phyloP scores from a whole-genome alignment of 2,888 invertebrate species.

The Leptinotarsa rubiginosa region DNA sequence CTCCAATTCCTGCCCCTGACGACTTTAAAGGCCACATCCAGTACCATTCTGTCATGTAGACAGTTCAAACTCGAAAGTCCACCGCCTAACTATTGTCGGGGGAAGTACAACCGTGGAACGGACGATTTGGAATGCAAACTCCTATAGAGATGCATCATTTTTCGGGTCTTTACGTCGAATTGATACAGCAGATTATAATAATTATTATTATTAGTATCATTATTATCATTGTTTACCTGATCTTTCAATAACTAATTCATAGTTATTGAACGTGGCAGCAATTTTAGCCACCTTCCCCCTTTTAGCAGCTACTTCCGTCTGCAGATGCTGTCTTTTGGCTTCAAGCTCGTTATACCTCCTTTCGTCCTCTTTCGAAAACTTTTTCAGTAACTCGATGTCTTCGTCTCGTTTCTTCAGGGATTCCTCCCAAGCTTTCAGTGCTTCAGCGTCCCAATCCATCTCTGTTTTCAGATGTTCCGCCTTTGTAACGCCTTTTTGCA shows the following conservation, averaged over 20 bases:
- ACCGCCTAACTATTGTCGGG: no score
- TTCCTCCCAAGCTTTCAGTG: slow-evolving; percentile 78
- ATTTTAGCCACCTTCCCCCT: slow-evolving; percentile 66
- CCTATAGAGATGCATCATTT: no score
- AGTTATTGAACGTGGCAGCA: slow-evolving; percentile 68
- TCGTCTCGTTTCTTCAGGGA: slow-evolving; percentile 76
- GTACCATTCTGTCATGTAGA: no score
- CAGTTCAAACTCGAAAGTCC: no score
- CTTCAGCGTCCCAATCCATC: slow-evolving; percentile 77
- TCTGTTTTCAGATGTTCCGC: slow-evolving; percentile 75
- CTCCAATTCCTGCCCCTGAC: no score
- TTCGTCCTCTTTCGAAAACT: slow-evolving; percentile 78
- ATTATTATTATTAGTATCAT: no score
- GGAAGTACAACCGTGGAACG: no score
- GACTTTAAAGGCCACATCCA: no score
- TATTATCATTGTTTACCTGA: slow-evolving; percentile 50
- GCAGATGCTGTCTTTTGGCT: slow-evolving; percentile 68
- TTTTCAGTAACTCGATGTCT: slow-evolving; percentile 78
- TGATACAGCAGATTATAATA: no score
- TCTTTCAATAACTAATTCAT: slow-evolving; percentile 67
- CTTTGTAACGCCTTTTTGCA: slow-evolving; percentile 71
- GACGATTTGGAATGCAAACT: no score
- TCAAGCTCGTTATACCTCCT: slow-evolving; percentile 75
- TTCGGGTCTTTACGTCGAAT: no score
- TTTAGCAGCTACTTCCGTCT: slow-evolving; percentile 67